phyloP scores from a whole-genome alignment of 2,113 vertebrate genomes.

The Stomatorhinus ivindoensis region DNA sequence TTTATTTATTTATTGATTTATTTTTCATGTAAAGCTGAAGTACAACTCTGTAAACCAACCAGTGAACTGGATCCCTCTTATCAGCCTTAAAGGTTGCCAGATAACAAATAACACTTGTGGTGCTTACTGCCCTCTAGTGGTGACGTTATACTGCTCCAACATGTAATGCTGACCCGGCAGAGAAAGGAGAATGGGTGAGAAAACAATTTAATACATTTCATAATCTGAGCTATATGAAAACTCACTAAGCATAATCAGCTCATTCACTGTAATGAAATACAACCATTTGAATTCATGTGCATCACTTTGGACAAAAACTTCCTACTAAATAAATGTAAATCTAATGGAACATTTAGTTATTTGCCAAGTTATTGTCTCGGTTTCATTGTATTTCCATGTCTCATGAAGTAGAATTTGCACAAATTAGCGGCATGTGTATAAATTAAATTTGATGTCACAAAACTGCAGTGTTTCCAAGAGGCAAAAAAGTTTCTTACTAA shows the following conservation, averaged over 20 bases:
- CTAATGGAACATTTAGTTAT: not conserved
- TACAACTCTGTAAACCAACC: not conserved
- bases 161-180: not conserved
- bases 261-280: not conserved
- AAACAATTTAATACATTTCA: not conserved
- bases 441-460: not conserved
- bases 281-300: not conserved
- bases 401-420: not conserved
- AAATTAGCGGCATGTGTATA: not conserved
- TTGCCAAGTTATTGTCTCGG: not conserved
- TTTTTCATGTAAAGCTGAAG: not conserved
- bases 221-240: not conserved
- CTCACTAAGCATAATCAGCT: not conserved
- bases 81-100: not conserved
- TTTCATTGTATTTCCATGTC: not conserved
- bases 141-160: no score
- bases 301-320: not conserved
- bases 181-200: not conserved
- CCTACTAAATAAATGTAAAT: not conserved
- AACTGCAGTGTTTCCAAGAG: not conserved
- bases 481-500: not conserved
- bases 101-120: not conserved
- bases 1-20: not conserved
- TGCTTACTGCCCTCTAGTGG: conserved; percentile 24
- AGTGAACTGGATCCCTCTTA: not conserved